These are phyloP conservation scores for Pinctada fucata DNA, from an alignment of 2,888 invertebrate genomes.

Conservation along the genomic window DNA sequence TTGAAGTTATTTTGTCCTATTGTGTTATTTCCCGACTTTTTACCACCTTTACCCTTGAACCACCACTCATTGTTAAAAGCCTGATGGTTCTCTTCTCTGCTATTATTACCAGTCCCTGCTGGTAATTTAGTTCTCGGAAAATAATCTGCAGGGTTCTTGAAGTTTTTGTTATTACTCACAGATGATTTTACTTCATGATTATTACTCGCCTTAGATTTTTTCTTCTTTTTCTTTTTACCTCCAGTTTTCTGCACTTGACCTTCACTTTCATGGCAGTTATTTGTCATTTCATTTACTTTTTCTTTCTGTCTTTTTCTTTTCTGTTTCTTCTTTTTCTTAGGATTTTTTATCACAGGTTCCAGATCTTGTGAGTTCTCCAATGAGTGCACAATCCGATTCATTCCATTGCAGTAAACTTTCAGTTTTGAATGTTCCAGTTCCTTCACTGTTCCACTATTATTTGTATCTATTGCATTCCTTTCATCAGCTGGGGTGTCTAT, in stretches of 20 bases:
- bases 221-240: too few species aligned
- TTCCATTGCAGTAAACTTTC: too few species aligned
- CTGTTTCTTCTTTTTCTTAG: neutral
- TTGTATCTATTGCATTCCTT: slow-evolving; percentile 4
- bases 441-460: neutral
- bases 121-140: neutral
- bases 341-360: neutral
- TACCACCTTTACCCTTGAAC: neutral
- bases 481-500: neutral
- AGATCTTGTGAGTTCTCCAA: neutral
- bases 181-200: too few species aligned
- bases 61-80: neutral
- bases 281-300: neutral
- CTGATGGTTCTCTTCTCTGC: neutral
- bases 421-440: too few species aligned
- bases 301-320: neutral
- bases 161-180: too few species aligned
- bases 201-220: too few species aligned
- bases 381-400: too few species aligned
- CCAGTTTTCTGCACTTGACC: too few species aligned
- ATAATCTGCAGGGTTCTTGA: neutral
- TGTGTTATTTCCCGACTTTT: too few species aligned
- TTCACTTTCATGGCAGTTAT: slow-evolving; percentile 10
- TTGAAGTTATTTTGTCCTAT: too few species aligned
- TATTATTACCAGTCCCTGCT: neutral